A percentile compares a stretch with the other conserved stretches of the same genome.
Evolutionary conservation across 1,140 invertebrate genomes (phyloP).

Genomic region (Metaphire vulgaris): DNA sequence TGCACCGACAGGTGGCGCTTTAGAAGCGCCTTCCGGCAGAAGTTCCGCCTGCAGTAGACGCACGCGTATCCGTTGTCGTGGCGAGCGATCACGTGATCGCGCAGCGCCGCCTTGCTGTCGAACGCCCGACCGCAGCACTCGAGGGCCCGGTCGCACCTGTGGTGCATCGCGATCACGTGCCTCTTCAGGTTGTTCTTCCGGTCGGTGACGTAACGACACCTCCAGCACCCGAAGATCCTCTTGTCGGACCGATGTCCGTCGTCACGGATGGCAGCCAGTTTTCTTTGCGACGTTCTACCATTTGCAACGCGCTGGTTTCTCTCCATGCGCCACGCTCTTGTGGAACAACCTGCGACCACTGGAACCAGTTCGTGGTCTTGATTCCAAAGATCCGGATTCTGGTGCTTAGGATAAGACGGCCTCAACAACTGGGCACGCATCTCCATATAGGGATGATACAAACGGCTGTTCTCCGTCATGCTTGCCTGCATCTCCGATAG

Average conservation of each 20-base stretch:
- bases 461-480: background rate
- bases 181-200: slow-evolving; percentile 54
- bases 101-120: slow-evolving; percentile 43
- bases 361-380: background rate
- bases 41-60: slow-evolving; percentile 49
- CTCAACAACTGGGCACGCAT: background rate
- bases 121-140: slow-evolving; percentile 52
- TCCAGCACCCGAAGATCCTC: slow-evolving; percentile 46
- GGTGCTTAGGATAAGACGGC: background rate
- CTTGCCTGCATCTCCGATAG: no score
- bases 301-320: background rate
- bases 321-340: background rate
- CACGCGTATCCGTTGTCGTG: slow-evolving; percentile 54
- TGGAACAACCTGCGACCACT: background rate
- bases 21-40: slow-evolving; percentile 54
- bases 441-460: background rate
- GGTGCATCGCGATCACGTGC: slow-evolving; percentile 54
- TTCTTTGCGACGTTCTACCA: background rate
- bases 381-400: background rate
- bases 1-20: slow-evolving; percentile 54
- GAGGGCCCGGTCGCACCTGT: slow-evolving; percentile 44
- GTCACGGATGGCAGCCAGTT: background rate
- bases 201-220: slow-evolving; percentile 53
- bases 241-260: background rate
- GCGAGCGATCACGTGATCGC: slow-evolving; percentile 50